Base-by-base conservation (phyloP, 2,888 invertebrate genomes). In the Xiphydria camelus region DNA sequence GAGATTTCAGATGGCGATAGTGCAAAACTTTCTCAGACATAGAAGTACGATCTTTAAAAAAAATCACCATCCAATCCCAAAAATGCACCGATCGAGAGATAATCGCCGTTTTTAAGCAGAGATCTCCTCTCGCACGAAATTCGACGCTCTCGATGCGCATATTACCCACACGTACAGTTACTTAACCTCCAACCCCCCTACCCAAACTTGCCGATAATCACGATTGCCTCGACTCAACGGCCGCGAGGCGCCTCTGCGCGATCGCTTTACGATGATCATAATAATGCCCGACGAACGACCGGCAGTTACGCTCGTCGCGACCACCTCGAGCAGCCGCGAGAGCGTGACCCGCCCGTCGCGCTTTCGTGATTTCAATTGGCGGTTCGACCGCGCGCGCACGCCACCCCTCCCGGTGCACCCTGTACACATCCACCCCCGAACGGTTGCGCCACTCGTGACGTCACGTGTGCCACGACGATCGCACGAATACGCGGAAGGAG, bases 381-480 rank as follows among this genome's bases (percentile, higher is more conserved):
- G 4, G 17, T n/a, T 4, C 9, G 33, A 33, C 12, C 5, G 33
- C n/a, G 12, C 10, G 19, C 15, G 17, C n/a, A n/a, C n/a, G n/a
- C 4, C 26, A 26, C 26, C 26, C 26, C 14, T 26, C 10, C 9
- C 12, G 7, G 7, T 26, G 26, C 10, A 10, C 26, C 26, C 10
- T 26, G 10, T 26, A 14, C 26, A 26, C n/a, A n/a, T n/a, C n/a
- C n/a, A n/a, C n/a, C 26, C 26, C 26, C 7, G 10, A 20, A 34
- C 29, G 33, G 37, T 33, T 25, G 47, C 55, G 53, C 35, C 48
- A 52, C 56, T 58, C 53, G 48, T 39, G 38, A 49, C 53, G 42
- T 54, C 55, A 55, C 55, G 55, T 53, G 59, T 26, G 39, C 44
- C 47, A 55, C 52, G 59, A 53, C 61, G 56, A 51, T 57, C 57